A percentile compares a stretch with the other conserved stretches of the same genome.
Conservation (phyloP, 2,797 vertebrate genomes). For the Halcyon smyrnensis region DNA sequence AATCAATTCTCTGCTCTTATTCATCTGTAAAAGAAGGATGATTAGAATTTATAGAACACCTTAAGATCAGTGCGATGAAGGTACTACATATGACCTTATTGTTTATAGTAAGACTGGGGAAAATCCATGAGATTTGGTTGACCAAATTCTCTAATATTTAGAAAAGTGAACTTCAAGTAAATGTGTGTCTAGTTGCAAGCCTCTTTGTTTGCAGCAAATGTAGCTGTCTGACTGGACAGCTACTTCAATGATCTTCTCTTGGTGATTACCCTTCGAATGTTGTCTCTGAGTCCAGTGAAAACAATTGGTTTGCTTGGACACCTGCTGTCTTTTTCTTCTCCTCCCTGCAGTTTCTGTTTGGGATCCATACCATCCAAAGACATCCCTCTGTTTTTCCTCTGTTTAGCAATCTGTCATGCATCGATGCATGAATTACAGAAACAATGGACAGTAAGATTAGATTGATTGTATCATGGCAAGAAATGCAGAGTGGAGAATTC, state of each 20-base stretch:
- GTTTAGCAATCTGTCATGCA: not conserved
- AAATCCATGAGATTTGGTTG: not conserved
- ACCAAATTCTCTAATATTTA: not conserved
- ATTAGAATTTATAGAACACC: not conserved
- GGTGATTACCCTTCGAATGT: not conserved
- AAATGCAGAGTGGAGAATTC: not conserved
- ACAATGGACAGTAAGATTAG: slow-evolving; percentile 53
- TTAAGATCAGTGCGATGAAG: not conserved
- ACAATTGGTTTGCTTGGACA: slow-evolving; percentile 20
- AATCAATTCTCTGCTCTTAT: not conserved
- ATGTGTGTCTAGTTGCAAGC: not conserved
- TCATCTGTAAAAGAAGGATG: not conserved
- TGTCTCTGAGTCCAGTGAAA: not conserved
- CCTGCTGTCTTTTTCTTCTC: slow-evolving; percentile 37
- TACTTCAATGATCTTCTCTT: not conserved
- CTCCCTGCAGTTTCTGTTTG: not conserved
- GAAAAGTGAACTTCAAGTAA: not conserved
- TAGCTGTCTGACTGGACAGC: not conserved
- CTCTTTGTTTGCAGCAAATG: not conserved
- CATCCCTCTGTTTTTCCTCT: not conserved
- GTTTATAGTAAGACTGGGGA: not conserved
- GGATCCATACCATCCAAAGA: not conserved
- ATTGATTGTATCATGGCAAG: not conserved
- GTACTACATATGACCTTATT: not conserved
- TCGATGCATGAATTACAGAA: slow-evolving; percentile 56